Percentiles rank a stretch among this genome's conserved stretches.
Evolutionary conservation across 2,888 invertebrate species (phyloP).

Genomic region (Tipula vernalis): DNA sequence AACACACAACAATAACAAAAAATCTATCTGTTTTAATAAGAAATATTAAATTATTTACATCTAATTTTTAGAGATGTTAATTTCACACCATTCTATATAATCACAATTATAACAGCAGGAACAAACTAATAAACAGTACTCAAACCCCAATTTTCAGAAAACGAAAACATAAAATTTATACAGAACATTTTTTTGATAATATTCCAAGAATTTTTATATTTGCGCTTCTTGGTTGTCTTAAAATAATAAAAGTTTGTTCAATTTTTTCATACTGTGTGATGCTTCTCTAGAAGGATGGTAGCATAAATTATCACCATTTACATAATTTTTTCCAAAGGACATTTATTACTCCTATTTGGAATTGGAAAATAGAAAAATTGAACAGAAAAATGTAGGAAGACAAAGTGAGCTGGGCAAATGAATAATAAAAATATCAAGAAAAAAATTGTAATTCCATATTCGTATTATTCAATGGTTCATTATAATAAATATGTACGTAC

Average conservation of each 20-base stretch:
- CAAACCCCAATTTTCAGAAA: background rate
- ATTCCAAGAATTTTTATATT: background rate
- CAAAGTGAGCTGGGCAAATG: background rate
- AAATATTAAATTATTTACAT: background rate
- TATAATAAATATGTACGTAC: background rate
- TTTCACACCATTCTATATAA: background rate
- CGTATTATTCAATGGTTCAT: background rate
- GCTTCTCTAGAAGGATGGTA: background rate
- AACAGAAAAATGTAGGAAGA: background rate
- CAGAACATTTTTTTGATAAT: background rate
- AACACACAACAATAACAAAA: background rate
- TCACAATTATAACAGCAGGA: background rate
- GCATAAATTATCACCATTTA: background rate
- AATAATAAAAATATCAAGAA: background rate
- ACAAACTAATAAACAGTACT: background rate
- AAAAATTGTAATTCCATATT: background rate
- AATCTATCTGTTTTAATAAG: background rate
- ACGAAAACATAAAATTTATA: background rate
- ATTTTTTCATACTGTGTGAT: background rate
- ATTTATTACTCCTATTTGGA: background rate
- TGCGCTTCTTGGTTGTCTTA: background rate
- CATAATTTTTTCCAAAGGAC: background rate
- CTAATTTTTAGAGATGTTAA: background rate
- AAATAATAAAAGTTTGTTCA: background rate
- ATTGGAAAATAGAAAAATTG: background rate